Conservation (phyloP, 2,888 invertebrate species). For the Sceliomorpha sp. region DNA sequence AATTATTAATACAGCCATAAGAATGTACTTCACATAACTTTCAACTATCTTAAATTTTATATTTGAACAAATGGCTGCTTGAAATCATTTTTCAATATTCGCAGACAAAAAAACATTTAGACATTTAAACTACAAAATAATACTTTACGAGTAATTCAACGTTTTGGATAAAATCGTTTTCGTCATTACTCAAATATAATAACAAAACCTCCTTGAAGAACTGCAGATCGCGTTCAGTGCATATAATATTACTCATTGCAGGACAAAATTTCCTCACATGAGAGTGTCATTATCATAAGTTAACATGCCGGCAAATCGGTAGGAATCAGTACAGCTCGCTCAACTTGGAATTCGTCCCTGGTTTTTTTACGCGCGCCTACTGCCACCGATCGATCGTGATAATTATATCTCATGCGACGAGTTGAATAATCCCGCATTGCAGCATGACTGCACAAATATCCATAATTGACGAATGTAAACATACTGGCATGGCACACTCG, state of each 20-base stretch:
- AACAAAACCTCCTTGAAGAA: too few relatives aligned
- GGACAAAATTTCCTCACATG: slow-evolving; percentile 1
- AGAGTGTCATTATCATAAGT: slow-evolving; percentile 24
- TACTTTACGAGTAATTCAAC: too few relatives aligned
- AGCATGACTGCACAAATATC: slow-evolving; percentile 59
- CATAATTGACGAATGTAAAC: slow-evolving; percentile 63
- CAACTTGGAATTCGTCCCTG: slow-evolving; percentile 56
- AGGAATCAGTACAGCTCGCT: slow-evolving; percentile 27
- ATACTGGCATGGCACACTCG: slow-evolving; percentile 28
- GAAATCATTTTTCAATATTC: too few relatives aligned
- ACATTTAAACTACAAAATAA: too few relatives aligned
- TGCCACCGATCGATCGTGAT: slow-evolving; percentile 15
- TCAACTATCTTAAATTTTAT: too few relatives aligned
- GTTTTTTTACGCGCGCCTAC: slow-evolving; percentile 46
- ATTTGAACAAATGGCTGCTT: too few relatives aligned
- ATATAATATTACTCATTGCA: slow-evolving; percentile 22
- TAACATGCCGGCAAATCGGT: slow-evolving; percentile 22
- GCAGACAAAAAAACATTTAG: too few relatives aligned
- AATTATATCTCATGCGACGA: slow-evolving; percentile 41
- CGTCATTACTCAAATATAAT: too few relatives aligned
- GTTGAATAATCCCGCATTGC: slow-evolving; percentile 60
- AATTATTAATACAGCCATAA: too few relatives aligned
- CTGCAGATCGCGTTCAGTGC: too few relatives aligned
- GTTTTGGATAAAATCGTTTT: too few relatives aligned
- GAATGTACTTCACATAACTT: too few relatives aligned